Evolutionary conservation across 2,113 vertebrate species (phyloP).

Genomic region (Zeus faber): DNA sequence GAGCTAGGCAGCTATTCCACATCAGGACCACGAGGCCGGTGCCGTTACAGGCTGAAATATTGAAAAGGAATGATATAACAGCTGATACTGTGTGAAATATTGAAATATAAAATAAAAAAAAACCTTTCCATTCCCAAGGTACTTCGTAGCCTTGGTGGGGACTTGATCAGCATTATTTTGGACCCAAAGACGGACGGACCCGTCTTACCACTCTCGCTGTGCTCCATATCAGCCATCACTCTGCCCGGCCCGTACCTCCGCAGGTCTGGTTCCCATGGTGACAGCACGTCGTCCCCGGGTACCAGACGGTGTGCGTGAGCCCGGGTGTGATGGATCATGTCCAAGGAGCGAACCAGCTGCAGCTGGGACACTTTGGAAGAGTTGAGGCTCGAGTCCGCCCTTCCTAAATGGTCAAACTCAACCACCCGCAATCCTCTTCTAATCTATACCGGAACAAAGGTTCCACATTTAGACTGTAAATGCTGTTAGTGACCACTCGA

Average conservation of each 20-base stretch:
- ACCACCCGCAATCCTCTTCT: conserved; percentile 73
- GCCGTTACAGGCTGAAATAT: conserved; percentile 66
- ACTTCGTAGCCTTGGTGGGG: no score
- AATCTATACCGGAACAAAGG: conserved; percentile 53
- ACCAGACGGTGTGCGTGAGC: conserved; percentile 54
- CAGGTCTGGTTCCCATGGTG: conserved; percentile 76
- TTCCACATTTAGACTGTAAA: not conserved
- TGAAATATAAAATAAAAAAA: not conserved
- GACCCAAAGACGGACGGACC: no score
- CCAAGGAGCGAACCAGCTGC: conserved; percentile 72
- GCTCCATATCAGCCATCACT: conserved; percentile 67
- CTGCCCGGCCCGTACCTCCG: conserved; percentile 80
- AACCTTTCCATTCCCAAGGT: no score
- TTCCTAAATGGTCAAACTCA: conserved; percentile 70
- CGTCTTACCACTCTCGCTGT: conserved; percentile 71
- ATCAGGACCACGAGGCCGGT: conserved; percentile 75
- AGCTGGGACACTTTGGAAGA: conserved; percentile 30
- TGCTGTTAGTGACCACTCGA: not conserved
- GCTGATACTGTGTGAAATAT: no score
- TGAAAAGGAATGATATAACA: not conserved
- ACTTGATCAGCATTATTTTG: no score
- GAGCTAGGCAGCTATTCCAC: conserved; percentile 77
- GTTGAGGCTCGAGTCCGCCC: not conserved
- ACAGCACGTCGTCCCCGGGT: conserved; percentile 84
- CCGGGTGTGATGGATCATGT: conserved; percentile 72